Conservation (phyloP, 2,888 invertebrate species). For the Agrochola lychnidis region DNA sequence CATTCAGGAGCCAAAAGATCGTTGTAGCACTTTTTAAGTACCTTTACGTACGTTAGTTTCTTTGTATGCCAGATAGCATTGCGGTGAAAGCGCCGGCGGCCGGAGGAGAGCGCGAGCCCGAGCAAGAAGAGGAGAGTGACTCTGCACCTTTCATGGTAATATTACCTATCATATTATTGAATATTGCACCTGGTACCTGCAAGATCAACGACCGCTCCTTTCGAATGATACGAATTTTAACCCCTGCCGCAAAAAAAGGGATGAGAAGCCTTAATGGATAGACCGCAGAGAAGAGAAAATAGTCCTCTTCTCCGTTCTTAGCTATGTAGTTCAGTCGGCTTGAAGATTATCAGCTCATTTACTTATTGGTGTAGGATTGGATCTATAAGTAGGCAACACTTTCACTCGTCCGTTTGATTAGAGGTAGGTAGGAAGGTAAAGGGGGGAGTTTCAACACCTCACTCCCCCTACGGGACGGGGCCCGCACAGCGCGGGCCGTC, state of each 20-base stretch:
- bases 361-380: too few species aligned
- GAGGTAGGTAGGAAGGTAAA: too few species aligned
- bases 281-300: background rate
- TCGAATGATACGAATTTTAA: background rate
- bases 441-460: too few species aligned
- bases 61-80: constrained; percentile 28
- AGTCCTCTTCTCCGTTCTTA: background rate
- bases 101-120: constrained; percentile 50
- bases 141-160: constrained; percentile 77
- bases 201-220: background rate
- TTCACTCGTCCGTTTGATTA: too few species aligned
- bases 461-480: too few species aligned
- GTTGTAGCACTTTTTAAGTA: too few species aligned
- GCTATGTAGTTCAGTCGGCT: background rate
- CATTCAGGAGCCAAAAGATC: too few species aligned
- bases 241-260: background rate
- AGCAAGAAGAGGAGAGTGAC: constrained; percentile 72
- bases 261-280: background rate
- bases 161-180: background rate
- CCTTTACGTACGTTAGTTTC: background rate
- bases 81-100: constrained; percentile 16
- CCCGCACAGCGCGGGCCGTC: too few species aligned
- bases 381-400: too few species aligned
- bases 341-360: background rate
- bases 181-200: background rate